Conservation (phyloP, 2,113 vertebrate genomes). For the Forbesichthys papilliferus region DNA sequence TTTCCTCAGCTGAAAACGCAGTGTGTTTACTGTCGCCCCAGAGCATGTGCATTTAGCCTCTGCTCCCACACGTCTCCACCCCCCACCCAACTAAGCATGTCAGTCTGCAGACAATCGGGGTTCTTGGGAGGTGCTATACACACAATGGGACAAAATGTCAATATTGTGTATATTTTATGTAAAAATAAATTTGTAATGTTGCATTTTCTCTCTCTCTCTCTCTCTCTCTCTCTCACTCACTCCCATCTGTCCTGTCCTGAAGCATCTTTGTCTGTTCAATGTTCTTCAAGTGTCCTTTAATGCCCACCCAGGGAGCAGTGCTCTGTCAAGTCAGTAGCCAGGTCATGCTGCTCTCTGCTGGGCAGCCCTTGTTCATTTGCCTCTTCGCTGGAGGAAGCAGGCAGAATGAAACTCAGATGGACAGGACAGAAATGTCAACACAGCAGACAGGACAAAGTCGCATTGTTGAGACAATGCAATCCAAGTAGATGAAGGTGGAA, state of each 20-base stretch:
- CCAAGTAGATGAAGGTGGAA: no score
- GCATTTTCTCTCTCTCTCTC: not conserved
- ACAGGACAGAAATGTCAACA: slow-evolving; percentile 22
- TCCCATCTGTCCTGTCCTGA: slow-evolving; percentile 8
- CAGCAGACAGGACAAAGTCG: slow-evolving; percentile 14
- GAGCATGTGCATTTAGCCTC: no score
- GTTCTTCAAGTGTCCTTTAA: slow-evolving; percentile 32
- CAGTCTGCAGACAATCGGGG: no score
- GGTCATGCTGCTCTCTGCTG: slow-evolving; percentile 12
- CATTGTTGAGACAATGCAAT: slow-evolving; percentile 25
- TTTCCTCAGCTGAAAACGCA: no score
- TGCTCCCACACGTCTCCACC: no score
- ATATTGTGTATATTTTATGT: no score
- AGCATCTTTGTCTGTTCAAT: slow-evolving; percentile 31
- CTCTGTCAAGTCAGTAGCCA: slow-evolving; percentile 18
- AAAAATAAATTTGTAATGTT: no score
- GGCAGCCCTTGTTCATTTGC: slow-evolving; percentile 22
- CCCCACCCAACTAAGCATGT: not conserved
- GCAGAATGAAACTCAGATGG: slow-evolving; percentile 9
- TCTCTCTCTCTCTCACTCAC: not conserved
- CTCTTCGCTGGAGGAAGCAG: not conserved
- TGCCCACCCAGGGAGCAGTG: slow-evolving; percentile 12
- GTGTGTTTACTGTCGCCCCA: no score
- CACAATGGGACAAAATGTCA: no score
- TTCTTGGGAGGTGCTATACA: no score